phyloP scores from a whole-genome alignment of 2,888 invertebrate genomes.

The Drosophila barbarae region DNA sequence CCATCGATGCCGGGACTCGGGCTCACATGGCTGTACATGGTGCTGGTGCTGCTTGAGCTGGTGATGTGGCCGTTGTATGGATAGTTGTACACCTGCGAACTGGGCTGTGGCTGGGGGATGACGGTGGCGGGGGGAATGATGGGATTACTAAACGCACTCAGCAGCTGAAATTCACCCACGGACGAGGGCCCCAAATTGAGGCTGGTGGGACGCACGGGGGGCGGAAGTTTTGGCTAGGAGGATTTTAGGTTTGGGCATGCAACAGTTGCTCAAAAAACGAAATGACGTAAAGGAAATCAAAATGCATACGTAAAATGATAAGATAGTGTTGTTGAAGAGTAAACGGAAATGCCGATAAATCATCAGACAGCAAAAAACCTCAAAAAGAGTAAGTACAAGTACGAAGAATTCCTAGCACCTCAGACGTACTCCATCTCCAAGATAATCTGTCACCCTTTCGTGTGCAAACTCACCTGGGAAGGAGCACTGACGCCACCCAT shows the following conservation, averaged over 20 bases:
- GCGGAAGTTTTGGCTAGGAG: constrained; percentile 40
- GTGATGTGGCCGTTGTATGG: constrained; percentile 36
- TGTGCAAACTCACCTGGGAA: constrained; percentile 75
- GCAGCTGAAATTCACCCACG: constrained; percentile 50
- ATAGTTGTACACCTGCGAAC: constrained; percentile 36
- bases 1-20: constrained; percentile 65
- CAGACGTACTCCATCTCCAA: constrained; percentile 20
- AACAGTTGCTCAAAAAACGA: constrained; percentile 51
- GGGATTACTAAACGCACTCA: constrained; percentile 60
- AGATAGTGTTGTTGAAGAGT: constrained; percentile 17
- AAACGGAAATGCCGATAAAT: constrained; percentile 30
- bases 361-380: constrained; percentile 27
- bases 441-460: neutral
- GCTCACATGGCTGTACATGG: constrained; percentile 43
- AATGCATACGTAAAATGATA: constrained; percentile 39
- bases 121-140: constrained; percentile 26
- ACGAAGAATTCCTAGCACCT: constrained; percentile 25
- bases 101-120: constrained; percentile 47
- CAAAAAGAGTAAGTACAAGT: constrained; percentile 27
- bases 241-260: constrained; percentile 51
- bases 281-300: constrained; percentile 35
- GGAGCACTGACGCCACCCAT: constrained; percentile 70
- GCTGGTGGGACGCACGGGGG: constrained; percentile 64
- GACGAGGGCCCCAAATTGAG: constrained; percentile 49
- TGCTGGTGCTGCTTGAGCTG: constrained; percentile 14